These are phyloP conservation scores for Ictidomys tridecemlineatus DNA, from an alignment of 2,113 vertebrate genomes.

Conservation along the genomic window DNA sequence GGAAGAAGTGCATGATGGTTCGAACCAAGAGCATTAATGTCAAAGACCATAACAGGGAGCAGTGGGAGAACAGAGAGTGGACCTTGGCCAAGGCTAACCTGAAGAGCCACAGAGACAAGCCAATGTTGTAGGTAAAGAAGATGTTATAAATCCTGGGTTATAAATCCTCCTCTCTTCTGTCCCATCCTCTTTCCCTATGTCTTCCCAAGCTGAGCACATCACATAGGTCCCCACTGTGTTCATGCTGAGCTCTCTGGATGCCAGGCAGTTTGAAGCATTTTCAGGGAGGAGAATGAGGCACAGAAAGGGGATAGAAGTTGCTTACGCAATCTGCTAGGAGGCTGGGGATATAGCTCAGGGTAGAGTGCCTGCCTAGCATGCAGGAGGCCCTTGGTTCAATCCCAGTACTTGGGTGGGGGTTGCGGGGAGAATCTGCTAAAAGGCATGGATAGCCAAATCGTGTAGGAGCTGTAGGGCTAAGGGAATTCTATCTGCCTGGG, in stretches of 20 bases:
- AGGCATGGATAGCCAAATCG: neutral
- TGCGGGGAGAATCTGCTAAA: too few species aligned
- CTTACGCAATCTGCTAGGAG: neutral
- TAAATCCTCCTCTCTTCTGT: neutral
- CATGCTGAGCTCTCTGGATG: neutral
- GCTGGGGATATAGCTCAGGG: too few species aligned
- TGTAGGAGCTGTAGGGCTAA: neutral
- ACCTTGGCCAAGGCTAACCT: neutral
- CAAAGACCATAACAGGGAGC: too few species aligned
- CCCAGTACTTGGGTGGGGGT: too few species aligned
- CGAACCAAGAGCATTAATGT: neutral
- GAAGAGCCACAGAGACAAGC: neutral
- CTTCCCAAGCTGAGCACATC: neutral
- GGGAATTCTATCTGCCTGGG: neutral
- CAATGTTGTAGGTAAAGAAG: neutral
- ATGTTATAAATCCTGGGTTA: neutral
- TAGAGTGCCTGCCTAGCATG: too few species aligned
- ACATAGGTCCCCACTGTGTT: neutral
- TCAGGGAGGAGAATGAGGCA: neutral
- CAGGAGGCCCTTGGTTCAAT: too few species aligned
- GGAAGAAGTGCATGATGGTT: neutral
- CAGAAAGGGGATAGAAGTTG: neutral
- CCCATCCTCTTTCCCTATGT: neutral
- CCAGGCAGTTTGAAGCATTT: neutral
- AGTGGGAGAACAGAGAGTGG: neutral